Base-by-base conservation (phyloP, 2,113 vertebrate species). In the Ictalurus punctatus region DNA sequence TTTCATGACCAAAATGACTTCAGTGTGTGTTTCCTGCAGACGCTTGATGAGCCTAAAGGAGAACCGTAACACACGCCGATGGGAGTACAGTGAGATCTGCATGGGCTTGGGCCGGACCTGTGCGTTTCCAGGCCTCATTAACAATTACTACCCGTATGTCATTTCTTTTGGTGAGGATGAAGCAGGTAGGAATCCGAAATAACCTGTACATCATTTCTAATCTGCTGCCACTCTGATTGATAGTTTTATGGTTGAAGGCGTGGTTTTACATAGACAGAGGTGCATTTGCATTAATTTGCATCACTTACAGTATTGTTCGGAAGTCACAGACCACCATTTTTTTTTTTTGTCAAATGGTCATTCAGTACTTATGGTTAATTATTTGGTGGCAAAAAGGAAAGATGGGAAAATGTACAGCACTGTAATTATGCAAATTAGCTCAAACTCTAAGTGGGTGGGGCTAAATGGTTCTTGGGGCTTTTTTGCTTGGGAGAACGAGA, bases 131-230 rank as follows among this genome's bases (percentile, higher is more conserved):
- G 97, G 97, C 8, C 96, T 99, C 89, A 97, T 98, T 93, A 98
- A 99, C 94, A 97, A 97, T 93, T 99, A 99, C 91, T 95, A 97
- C 63, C 97, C 96, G 0, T 96, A 98, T 87, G 96, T 99, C 90
- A 99, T 99, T 92, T 99, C 98, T 84, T 99, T 99, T 3, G 97
- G 96, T 6, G 98, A 99, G 92, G 98, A 99, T 23, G 98, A 99
- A 94, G 96, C 98, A 67, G 98, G 98, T 99, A 95, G 91, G 90
- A 88, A 37, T 16, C 10, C 9, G 6, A 65, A 59, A 65, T 37
- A 30, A 59, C 44, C 76, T 56, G 79, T 25, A 30, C 25, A 59
- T n/a, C 71, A 3, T 37, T 85, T 54, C 9, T n/a, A 58, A 16
- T 48, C 83, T 21, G 44, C 8, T 25, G 5, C 17, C 48, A 27